Percentiles rank a stretch among this genome's conserved stretches.
Evolutionary conservation across 1,140 invertebrate species (phyloP).

Genomic region (Drepana arcuata): DNA sequence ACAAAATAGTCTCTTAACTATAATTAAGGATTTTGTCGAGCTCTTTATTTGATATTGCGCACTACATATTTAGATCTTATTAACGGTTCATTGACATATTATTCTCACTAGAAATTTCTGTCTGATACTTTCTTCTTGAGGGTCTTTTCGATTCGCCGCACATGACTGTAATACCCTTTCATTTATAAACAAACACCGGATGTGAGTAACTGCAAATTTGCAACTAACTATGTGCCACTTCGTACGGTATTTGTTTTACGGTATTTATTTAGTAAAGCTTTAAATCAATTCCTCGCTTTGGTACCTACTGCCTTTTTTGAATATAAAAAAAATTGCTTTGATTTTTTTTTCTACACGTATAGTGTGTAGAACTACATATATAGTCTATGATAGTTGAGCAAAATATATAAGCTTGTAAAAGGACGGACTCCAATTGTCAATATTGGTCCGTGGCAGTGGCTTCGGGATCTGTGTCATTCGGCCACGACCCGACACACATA

Average conservation of each 20-base stretch:
- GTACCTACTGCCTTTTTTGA: too few relatives aligned
- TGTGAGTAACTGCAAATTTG: too few relatives aligned
- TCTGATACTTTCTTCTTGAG: slow-evolving; percentile 59
- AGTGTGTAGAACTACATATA: too few relatives aligned
- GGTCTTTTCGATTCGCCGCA: slow-evolving; percentile 50
- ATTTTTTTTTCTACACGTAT: too few relatives aligned
- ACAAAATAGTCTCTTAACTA: too few relatives aligned
- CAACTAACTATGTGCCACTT: too few relatives aligned
- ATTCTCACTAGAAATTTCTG: slow-evolving; percentile 50
- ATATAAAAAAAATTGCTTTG: too few relatives aligned
- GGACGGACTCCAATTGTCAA: slow-evolving; percentile 38
- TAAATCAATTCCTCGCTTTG: slow-evolving; percentile 1
- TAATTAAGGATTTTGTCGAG: too few relatives aligned
- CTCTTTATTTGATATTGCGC: too few relatives aligned
- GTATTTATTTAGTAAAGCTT: too few relatives aligned
- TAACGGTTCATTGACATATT: slow-evolving; percentile 35
- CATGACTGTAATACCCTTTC: slow-evolving; percentile 35
- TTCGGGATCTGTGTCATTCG: slow-evolving; percentile 52
- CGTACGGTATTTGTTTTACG: too few relatives aligned
- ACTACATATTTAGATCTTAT: too few relatives aligned
- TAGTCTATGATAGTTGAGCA: slow-evolving; percentile 6
- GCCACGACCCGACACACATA: slow-evolving; percentile 51
- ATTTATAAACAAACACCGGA: slow-evolving; percentile 17
- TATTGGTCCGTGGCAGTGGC: slow-evolving; percentile 18
- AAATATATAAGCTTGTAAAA: slow-evolving; percentile 18